Percentiles rank a stretch among this genome's conserved stretches.
Conservation (phyloP, 2,113 vertebrate species). For the Hemicordylus capensis region DNA sequence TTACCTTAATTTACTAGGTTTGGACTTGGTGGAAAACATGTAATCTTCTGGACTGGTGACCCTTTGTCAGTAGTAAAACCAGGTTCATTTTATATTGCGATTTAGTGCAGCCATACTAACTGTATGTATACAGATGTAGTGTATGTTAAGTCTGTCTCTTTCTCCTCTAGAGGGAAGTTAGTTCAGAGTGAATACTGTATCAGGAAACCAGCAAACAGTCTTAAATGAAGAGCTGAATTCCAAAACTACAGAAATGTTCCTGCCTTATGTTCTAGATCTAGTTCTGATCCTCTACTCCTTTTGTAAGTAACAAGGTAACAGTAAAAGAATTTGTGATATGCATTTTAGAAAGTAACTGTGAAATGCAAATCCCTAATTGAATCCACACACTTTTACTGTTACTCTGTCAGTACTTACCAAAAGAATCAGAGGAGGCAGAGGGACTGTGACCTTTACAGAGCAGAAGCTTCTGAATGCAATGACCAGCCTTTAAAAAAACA, state of each 20-base stretch:
- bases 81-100: neutral
- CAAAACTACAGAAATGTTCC: slow-evolving; percentile 6
- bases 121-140: neutral
- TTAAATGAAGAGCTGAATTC: slow-evolving; percentile 10
- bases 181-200: neutral
- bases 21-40: too few relatives aligned
- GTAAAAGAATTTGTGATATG: neutral
- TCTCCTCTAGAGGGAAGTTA: neutral
- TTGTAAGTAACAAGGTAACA: slow-evolving; percentile 7
- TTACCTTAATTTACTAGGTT: too few relatives aligned
- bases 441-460: neutral
- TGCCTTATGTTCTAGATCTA: neutral
- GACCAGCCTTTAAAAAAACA: rapidly evolving
- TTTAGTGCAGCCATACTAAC: neutral
- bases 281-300: neutral
- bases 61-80: neutral
- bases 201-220: slow-evolving; percentile 17
- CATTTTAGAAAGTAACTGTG: neutral
- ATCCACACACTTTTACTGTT: neutral
- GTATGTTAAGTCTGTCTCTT: neutral
- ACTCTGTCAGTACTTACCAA: neutral
- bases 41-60: neutral
- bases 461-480: neutral
- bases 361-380: neutral
- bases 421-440: neutral